These are phyloP conservation scores for Aurelia aurita DNA, from an alignment of 30 jellyfish, hydroid and myxozoan species.

Conservation along the genomic window DNA sequence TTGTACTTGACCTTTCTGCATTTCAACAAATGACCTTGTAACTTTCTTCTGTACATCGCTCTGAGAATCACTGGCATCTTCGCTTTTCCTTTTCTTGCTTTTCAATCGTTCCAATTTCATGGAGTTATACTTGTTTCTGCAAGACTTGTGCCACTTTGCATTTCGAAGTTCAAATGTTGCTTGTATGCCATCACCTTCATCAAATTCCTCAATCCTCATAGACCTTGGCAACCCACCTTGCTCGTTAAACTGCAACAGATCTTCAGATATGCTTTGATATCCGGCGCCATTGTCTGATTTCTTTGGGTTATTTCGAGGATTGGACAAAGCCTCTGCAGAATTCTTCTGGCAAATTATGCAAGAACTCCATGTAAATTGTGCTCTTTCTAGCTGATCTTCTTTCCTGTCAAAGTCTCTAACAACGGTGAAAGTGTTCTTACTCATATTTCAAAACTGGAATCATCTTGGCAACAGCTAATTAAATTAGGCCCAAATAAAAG, in stretches of 20 bases:
- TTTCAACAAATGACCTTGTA: constrained; percentile 34
- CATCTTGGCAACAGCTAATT: too few species aligned
- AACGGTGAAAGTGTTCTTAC: too few species aligned
- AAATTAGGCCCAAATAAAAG: too few species aligned
- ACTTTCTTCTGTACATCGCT: constrained; percentile 26
- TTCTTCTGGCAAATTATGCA: constrained; percentile 46
- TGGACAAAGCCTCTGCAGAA: constrained; percentile 41
- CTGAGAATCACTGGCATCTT: constrained; percentile 29
- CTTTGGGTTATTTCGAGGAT: constrained; percentile 31
- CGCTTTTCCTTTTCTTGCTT: constrained; percentile 35
- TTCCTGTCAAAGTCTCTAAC: too few species aligned
- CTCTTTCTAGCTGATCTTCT: constrained; percentile 33
- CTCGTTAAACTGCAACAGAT: constrained; percentile 41
- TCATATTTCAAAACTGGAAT: too few species aligned
- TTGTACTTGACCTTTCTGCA: constrained; percentile 34
- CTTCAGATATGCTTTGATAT: constrained; percentile 28
- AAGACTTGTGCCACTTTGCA: constrained; percentile 30
- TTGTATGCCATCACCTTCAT: constrained; percentile 54
- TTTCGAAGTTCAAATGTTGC: constrained; percentile 16
- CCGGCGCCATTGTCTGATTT: constrained; percentile 43
- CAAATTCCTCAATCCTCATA: constrained; percentile 14
- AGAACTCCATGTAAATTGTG: constrained; percentile 23
- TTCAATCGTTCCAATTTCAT: constrained; percentile 25
- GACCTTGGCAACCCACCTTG: constrained; percentile 18
- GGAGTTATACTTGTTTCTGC: constrained; percentile 23